A percentile compares a stretch with the other conserved stretches of the same genome.
phyloP scores from a whole-genome alignment of 1,140 invertebrate species.

The Thaumetopoea pityocampa region DNA sequence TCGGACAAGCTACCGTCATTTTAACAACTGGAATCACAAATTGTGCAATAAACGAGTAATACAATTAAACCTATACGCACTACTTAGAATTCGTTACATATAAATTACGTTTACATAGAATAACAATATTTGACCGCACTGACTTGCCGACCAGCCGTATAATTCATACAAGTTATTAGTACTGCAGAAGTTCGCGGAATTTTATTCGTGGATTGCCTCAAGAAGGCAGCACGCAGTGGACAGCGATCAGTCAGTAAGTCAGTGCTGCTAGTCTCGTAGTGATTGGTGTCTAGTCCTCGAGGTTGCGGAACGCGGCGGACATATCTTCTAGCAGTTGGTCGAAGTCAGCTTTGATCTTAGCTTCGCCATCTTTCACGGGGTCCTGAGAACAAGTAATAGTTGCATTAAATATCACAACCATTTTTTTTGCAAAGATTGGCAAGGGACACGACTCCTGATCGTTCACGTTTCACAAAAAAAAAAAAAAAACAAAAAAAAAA shows the following conservation, averaged over 20 bases:
- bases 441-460: no score
- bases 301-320: slow-evolving; percentile 97
- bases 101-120: slow-evolving; percentile 24
- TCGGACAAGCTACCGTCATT: slow-evolving; percentile 8
- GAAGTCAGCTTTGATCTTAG: slow-evolving; percentile 97
- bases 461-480: no score
- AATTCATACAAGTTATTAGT: neutral
- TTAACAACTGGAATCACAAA: slow-evolving; percentile 21
- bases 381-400: slow-evolving; percentile 81
- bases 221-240: neutral
- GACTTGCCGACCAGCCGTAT: neutral
- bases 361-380: slow-evolving; percentile 97
- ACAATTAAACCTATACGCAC: slow-evolving; percentile 25
- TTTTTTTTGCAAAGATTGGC: no score
- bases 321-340: slow-evolving; percentile 97
- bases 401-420: neutral
- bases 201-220: no score
- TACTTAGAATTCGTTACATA: slow-evolving; percentile 26
- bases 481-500: no score
- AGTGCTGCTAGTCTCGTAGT: no score
- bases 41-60: slow-evolving; percentile 20
- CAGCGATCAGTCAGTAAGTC: neutral
- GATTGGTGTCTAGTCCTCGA: slow-evolving; percentile 91
- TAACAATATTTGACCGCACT: slow-evolving; percentile 14
- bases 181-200: neutral